Evolutionary conservation across 2,797 vertebrate genomes (phyloP), one percentile per base, ranked within the genome.

Genomic region (Rachycentron canadum): DNA sequence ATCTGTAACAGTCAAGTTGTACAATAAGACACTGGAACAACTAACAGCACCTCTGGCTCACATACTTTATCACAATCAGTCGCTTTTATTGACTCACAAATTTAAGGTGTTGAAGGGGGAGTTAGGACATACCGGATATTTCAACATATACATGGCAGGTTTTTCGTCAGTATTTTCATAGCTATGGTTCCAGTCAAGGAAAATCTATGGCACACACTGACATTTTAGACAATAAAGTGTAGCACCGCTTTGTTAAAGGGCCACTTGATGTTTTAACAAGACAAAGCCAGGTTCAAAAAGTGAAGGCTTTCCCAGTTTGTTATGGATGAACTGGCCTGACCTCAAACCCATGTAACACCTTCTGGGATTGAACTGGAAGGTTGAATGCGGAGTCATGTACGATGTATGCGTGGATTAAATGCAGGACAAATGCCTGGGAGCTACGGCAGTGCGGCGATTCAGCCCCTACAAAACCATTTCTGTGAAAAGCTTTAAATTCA

Each of bases 61-160:
- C 64, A n/a, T 26, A 19, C 21, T 66, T 45, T 7, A 76, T 79
- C 72, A 74, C 36, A n/a, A 11, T 7, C 14, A 61, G 26, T 43
- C 45, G 11, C 50, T 59, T 69, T 40, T 49, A 76, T 11, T 26
- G 47, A 53, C 13, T 50, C 25, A 6, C 17, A 32, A 14, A 62
- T 26, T 9, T 4, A 49, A 55, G 52, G 28, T 21, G 16, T 59
- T 61, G 56, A 70, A 38, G 67, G 17, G n/a, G 30, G 8, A 26
- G 28, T 26, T 13, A 25, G 32, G 21, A 38, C 3, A 7, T 14
- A 12, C 53, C 1, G 45, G 26, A 49, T 38, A 58, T 32, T 7
- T 43, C 23, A 17, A 47, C 38, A 32, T 23, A 12, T 11, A 36
- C 25, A 3, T 41, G 12, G 16, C 9, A 28, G 7, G 41, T 25